These are phyloP conservation scores for Platerodrilus igneus DNA, from an alignment of 2,888 invertebrate genomes.

Conservation along the genomic window DNA sequence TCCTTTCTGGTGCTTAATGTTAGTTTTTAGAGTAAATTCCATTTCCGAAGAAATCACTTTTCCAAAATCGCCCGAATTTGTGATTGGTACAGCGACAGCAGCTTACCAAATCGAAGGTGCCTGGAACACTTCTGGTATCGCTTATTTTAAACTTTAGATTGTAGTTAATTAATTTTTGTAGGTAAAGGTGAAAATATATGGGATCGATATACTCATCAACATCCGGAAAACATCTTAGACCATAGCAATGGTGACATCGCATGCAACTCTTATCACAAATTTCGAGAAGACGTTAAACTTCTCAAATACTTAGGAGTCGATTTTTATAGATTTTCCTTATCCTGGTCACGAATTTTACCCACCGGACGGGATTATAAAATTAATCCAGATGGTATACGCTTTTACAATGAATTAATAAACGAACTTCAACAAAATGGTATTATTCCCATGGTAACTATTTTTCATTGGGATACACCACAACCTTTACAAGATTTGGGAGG, in stretches of 20 bases:
- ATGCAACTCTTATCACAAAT: slow-evolving; percentile 65
- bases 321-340: slow-evolving; percentile 67
- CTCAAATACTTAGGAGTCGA: slow-evolving; percentile 59
- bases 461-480: slow-evolving; percentile 56
- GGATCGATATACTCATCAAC: slow-evolving; percentile 53
- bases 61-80: too few species aligned
- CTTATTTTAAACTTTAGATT: too few species aligned
- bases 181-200: slow-evolving; percentile 63
- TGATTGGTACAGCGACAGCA: too few species aligned
- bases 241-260: slow-evolving; percentile 61
- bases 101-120: too few species aligned
- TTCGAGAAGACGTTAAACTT: slow-evolving; percentile 61
- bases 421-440: slow-evolving; percentile 59
- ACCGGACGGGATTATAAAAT: slow-evolving; percentile 61
- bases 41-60: too few species aligned
- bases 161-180: too few species aligned
- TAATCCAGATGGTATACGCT: slow-evolving; percentile 66
- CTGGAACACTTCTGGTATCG: too few species aligned
- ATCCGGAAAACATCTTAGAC: slow-evolving; percentile 53
- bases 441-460: slow-evolving; percentile 45
- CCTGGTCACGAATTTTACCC: slow-evolving; percentile 74
- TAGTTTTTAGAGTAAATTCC: too few species aligned
- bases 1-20: too few species aligned
- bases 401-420: slow-evolving; percentile 73
- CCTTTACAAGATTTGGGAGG: slow-evolving; percentile 44